A percentile compares a stretch with the other conserved stretches of the same genome.
These are phyloP conservation scores for Phylloscopus trochilus DNA, from an alignment of 2,113 vertebrate species.

Conservation along the genomic window DNA sequence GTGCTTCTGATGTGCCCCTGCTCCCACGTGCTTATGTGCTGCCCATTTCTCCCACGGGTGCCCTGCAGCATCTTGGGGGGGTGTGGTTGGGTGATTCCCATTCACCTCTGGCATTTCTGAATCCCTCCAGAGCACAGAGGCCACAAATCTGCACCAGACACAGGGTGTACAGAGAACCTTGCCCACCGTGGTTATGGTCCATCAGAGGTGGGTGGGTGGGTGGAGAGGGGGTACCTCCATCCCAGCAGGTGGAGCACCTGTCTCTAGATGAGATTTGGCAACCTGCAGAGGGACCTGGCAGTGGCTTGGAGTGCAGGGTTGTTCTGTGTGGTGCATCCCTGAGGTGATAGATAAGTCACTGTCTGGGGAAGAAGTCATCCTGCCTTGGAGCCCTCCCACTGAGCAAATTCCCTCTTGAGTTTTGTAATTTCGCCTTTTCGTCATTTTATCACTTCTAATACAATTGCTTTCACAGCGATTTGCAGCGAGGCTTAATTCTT, in stretches of 20 bases:
- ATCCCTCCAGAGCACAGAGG: background rate
- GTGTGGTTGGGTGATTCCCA: background rate
- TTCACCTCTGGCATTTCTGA: background rate
- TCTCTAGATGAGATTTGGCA: background rate
- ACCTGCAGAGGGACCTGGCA: accelerated
- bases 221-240: background rate
- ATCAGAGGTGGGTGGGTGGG: background rate
- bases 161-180: background rate
- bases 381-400: background rate
- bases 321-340: background rate
- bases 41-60: background rate
- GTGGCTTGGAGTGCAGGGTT: background rate
- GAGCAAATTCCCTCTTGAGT: background rate
- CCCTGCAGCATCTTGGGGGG: background rate
- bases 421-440: background rate
- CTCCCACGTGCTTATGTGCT: background rate
- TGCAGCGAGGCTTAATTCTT: background rate
- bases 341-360: background rate
- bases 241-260: accelerated
- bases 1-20: background rate
- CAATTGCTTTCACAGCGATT: background rate
- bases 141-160: background rate
- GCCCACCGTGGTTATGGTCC: background rate
- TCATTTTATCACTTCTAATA: background rate
- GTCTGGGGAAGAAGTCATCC: background rate